Base-by-base conservation (phyloP, 2,888 invertebrate genomes). In the Drosophila emarginata region DNA sequence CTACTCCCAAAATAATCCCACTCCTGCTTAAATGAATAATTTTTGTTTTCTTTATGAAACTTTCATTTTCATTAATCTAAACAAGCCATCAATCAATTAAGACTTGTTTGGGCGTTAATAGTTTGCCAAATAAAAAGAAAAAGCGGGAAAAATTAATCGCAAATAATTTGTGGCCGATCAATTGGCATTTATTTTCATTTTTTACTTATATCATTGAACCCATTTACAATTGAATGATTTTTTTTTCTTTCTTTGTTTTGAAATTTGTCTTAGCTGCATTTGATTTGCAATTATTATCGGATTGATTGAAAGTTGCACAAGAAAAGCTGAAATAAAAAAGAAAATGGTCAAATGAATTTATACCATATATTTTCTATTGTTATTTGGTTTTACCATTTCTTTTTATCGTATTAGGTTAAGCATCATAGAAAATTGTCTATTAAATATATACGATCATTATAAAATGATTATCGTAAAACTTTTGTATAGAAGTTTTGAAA, bases 21-120 rank as follows among this genome's bases (percentile, higher is more conserved):
- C 0, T 7, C 11, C 21, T 45, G 11, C 14, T 21, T 45, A 40
- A 7, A 14, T 7, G 14, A 4, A 23, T 7, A 40, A 7, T 15
- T 15, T 3, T 15, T 18, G 9, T 45, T 15, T 40, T 40, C 11
- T 45, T 32, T 11, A 21, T 63, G 39, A 64, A 84, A 81, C 83
- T 87, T 85, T 83, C 80, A 69, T 87, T 82, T 80, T 83, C 79
- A 73, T 40, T 74, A 77, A 82, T 87, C 82, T 76, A 82, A 87
- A 81, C 87, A 77, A 85, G 79, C 74, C 76, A 84, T 84, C 84
- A 88, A 88, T 84, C 87, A 84, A 84, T 84, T 86, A 84, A 88
- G 67, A 62, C 67, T 74, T 61, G 36, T 9, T 51, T 52, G 68
- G 77, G 64, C 69, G 58, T 72, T 64, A 45, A 45, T 45, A 45